Base-by-base conservation (phyloP, 2,888 invertebrate species). In the Ptilodon capucinus region DNA sequence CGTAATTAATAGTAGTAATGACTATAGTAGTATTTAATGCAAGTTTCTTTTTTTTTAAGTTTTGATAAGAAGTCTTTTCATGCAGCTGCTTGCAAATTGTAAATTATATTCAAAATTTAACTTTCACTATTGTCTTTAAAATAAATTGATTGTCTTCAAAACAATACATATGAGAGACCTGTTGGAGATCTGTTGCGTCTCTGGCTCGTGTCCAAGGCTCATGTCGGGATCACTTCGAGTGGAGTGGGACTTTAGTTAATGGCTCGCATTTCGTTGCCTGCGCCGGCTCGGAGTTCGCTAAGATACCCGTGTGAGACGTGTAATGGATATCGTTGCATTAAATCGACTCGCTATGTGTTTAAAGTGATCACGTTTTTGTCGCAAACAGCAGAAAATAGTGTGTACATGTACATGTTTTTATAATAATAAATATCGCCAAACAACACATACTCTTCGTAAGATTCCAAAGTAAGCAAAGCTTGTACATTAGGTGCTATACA, bases 161-260 rank as follows among this genome's bases (percentile, higher is more conserved):
- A 56, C 46, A 54, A 59, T 28, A 61, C 56, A 69, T 65, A 65
- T 68, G 61, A 62, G 57, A 54, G 64, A 84, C 79, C 79, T 84
- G 81, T 84, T 84, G 79, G 71, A 56, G 69, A 84, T 82, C 86
- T 87, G 86, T 87, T 86, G 82, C 81, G 50, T 76, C 60, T 52
- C 76, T 88, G 89, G 88, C 88, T 58, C 48, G 44, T 56, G 68
- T 81, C 87, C 89, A 87, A 84, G 59, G 65, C 68, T 75, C 69
- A 68, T 76, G 76, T 73, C 46, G 60, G 77, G 73, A 84, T 83
- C 78, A 74, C 64, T 69, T 67, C 71, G 68, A 64, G 61, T 45
- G 71, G 71, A 64, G 66, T 62, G 64, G 71, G 68, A 71, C 75
- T 76, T 76, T 74, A 80, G 80, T 81, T 84, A 85, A 81, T 81